These are phyloP conservation scores for Lytechinus pictus DNA, from an alignment of 35 echinoderm and acorn worm genomes.

Conservation along the genomic window DNA sequence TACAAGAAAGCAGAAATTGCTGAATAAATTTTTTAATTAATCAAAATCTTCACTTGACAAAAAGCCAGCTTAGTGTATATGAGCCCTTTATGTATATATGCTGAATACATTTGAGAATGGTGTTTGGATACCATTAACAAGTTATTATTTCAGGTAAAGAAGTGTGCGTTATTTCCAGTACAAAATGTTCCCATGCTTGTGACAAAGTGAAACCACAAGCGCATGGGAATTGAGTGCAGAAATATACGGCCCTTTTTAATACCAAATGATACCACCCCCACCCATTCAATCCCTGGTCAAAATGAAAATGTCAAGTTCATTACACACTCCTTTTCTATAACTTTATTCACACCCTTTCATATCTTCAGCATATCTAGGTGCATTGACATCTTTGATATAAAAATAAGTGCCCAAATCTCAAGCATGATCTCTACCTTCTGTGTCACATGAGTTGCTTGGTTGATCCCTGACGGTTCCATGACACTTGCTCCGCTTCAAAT, in stretches of 20 bases:
- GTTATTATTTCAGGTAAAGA: neutral
- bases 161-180: neutral
- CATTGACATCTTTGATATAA: too few species aligned
- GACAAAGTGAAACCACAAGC: neutral
- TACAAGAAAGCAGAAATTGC: neutral
- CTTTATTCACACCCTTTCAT: neutral
- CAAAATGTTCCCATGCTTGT: neutral
- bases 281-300: neutral
- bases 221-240: neutral
- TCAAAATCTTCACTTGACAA: neutral
- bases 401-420: too few species aligned
- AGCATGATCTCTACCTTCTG: too few species aligned
- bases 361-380: neutral
- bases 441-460: too few species aligned
- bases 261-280: neutral
- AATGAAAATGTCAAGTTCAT: neutral
- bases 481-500: too few species aligned
- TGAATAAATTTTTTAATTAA: neutral
- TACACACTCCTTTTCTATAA: neutral
- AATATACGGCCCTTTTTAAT: neutral
- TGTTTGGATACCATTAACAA: neutral
- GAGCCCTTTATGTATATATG: neutral
- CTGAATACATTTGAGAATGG: neutral
- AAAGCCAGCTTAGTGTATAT: neutral
- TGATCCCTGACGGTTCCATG: too few species aligned